These are phyloP conservation scores for Campylomormyrus numenius DNA, from an alignment of 2,113 vertebrate genomes.

Conservation along the genomic window DNA sequence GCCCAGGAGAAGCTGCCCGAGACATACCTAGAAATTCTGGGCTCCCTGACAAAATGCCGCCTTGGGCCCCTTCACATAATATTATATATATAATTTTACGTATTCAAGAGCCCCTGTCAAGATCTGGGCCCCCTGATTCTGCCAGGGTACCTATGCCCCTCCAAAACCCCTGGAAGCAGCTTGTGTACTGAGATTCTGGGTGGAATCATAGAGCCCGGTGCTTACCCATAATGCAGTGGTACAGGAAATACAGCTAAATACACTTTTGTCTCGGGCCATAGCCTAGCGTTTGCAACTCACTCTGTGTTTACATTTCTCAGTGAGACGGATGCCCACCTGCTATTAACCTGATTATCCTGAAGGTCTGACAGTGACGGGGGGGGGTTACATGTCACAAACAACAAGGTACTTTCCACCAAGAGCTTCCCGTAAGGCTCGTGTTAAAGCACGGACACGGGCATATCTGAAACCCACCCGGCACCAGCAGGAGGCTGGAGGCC, in stretches of 20 bases:
- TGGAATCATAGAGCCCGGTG: neutral
- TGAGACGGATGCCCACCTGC: neutral
- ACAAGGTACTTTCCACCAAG: constrained; percentile 21
- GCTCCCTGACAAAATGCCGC: neutral
- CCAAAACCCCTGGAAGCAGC: neutral
- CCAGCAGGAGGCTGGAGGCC: constrained; percentile 54
- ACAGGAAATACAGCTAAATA: neutral
- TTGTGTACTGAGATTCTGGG: neutral
- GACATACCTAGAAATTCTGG: neutral
- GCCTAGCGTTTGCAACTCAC: neutral
- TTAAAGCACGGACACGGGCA: neutral
- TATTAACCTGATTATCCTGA: neutral
- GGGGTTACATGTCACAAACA: constrained; percentile 3
- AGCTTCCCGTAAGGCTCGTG: neutral
- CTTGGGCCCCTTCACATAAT: neutral
- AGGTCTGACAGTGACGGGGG: neutral
- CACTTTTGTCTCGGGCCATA: neutral
- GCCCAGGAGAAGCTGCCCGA: neutral
- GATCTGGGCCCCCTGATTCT: neutral
- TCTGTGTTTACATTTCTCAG: neutral
- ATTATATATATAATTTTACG: neutral
- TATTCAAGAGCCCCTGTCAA: neutral
- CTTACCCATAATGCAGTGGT: neutral
- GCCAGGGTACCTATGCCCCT: neutral
- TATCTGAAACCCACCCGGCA: constrained; percentile 56